Percentiles rank a stretch among this genome's conserved stretches.
Conservation (phyloP, 2,113 vertebrate genomes). For the Cyanoramphus novaezelandiae region DNA sequence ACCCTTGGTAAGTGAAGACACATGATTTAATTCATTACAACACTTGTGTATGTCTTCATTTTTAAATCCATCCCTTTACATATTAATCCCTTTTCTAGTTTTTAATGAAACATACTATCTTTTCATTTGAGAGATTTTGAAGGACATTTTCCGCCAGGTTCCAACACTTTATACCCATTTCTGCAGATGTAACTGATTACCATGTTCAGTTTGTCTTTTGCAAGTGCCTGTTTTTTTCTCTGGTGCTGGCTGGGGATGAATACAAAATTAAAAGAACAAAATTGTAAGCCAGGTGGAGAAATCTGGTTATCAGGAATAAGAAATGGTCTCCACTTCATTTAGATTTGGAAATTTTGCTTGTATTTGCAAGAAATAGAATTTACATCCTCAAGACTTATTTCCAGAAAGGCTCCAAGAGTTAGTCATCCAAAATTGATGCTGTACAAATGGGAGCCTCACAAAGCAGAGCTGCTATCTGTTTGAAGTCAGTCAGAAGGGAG, state of each 20-base stretch:
- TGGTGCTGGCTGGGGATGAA: neutral
- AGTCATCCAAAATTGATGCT: neutral
- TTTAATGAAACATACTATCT: neutral
- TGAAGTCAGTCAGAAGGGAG: neutral
- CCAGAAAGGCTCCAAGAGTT: neutral
- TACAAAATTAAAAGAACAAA: neutral
- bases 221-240: neutral
- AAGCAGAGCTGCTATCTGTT: neutral
- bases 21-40: neutral
- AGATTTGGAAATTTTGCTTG: neutral
- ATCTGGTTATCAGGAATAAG: neutral
- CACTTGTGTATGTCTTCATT: neutral
- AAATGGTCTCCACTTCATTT: neutral
- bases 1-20: neutral
- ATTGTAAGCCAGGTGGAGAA: neutral
- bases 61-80: neutral
- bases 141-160: neutral
- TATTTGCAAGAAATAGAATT: neutral
- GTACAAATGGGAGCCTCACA: neutral
- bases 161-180: neutral
- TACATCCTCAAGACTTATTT: neutral
- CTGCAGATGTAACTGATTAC: neutral
- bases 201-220: neutral
- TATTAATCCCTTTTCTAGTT: neutral
- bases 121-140: neutral